Percentiles rank a stretch among this genome's conserved stretches.
Evolutionary conservation across 2,113 vertebrate genomes (phyloP).

Genomic region (Caranx melampygus): DNA sequence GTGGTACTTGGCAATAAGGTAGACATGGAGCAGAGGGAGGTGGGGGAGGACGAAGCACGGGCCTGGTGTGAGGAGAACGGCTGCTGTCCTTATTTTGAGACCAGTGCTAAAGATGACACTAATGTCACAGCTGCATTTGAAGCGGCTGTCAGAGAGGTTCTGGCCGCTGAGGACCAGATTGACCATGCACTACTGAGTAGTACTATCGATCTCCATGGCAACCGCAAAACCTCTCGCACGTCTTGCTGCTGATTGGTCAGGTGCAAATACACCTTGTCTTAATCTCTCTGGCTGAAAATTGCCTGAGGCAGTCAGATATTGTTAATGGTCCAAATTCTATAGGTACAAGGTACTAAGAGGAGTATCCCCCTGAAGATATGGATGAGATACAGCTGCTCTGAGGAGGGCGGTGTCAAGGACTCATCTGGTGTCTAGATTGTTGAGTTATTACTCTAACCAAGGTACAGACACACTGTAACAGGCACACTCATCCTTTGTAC

Average conservation of each 20-base stretch:
- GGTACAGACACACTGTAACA: constrained; percentile 57
- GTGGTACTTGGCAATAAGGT: constrained; percentile 98
- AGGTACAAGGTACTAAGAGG: constrained; percentile 43
- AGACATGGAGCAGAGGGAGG: constrained; percentile 90
- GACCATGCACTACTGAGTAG: constrained; percentile 92
- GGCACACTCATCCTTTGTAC: constrained; percentile 35
- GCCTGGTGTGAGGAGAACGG: constrained; percentile 95
- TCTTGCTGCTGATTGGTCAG: constrained; percentile 87
- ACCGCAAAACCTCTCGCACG: constrained; percentile 87
- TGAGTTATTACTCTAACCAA: constrained; percentile 41
- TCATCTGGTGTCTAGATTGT: constrained; percentile 38
- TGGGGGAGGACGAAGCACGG: constrained; percentile 90
- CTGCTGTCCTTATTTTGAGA: constrained; percentile 96
- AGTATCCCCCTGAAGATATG: constrained; percentile 33
- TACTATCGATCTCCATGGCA: constrained; percentile 92
- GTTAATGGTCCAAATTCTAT: constrained; percentile 56
- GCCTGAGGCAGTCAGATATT: constrained; percentile 23
- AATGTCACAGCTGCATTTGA: constrained; percentile 96
- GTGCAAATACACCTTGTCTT: constrained; percentile 32
- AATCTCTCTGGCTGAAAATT: constrained; percentile 44
- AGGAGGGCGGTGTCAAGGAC: constrained; percentile 25
- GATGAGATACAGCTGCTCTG: constrained; percentile 41
- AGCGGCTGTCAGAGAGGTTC: constrained; percentile 92
- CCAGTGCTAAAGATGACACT: constrained; percentile 97
- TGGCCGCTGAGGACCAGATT: constrained; percentile 92